Base-by-base conservation (phyloP, 2,113 vertebrate species). In the Thamnaconus septentrionalis region DNA sequence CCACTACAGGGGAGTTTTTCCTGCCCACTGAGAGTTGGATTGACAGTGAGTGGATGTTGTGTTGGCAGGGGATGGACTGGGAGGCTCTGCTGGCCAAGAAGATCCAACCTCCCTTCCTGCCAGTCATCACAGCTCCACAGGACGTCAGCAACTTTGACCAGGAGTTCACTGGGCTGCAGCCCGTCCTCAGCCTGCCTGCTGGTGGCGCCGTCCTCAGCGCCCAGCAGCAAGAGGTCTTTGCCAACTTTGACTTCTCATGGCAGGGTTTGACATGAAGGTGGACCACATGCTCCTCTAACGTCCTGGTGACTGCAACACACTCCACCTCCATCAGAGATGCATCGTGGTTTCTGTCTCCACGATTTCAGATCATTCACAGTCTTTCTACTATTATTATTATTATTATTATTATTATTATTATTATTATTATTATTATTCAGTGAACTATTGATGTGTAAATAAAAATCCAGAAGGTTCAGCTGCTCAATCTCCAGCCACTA, bases 121-220 rank as follows among this genome's bases (percentile, higher is more conserved):
- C 96, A 0, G 74, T 71, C 0, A 69, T 97, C 61, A 88, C 71
- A 12, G 85, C 90, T 6, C 85, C 87, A 0, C 84, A 88, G 0
- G 96, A 98, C 41, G 86, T 94, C 58, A 92, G 93, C 59, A 95
- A 97, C 86, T 98, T 98, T 0, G 95, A 96, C 62, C 87, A 92
- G 51, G 94, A 95, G 82, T 98, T 97, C 83, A 97, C 95, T 0
- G 85, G 82, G 0, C 89, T 95, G 61, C 90, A 90, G 31, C 94
- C 96, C 0, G 73, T 93, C 40, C 90, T 97, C 58, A 94, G 95
- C 0, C 94, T 91, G 0, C 93, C 93, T 31, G 0, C 88, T 83
- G 3, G 83, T 88, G 0, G 77, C 75, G 12, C 77, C 41, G 0
- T 80, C 44, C 88, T 96, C 56, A 91, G 90, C 0, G 53, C 73